Conservation (phyloP, 2,888 invertebrate species). For the Platycheirus albimanus region DNA sequence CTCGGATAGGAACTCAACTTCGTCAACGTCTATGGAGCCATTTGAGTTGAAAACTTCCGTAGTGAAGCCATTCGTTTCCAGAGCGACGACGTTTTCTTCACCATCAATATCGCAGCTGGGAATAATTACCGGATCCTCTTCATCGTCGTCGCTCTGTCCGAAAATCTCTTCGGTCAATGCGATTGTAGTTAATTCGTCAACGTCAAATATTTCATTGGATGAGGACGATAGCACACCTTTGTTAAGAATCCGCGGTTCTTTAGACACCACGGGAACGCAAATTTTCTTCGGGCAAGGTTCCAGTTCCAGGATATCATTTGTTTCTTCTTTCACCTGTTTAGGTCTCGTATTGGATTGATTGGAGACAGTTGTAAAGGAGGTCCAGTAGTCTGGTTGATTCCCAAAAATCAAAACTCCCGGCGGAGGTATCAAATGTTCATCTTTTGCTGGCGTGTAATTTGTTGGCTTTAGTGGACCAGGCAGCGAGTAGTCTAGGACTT, state of each 20-base stretch:
- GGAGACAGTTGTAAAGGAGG: background rate
- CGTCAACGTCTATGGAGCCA: background rate
- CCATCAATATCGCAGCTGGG: background rate
- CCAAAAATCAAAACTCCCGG: conserved; percentile 75
- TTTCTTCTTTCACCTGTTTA: background rate
- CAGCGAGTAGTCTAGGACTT: conserved; percentile 78
- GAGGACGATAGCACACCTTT: background rate
- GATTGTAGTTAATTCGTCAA: conserved; percentile 7
- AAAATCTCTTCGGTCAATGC: background rate
- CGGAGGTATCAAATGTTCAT: conserved; percentile 78
- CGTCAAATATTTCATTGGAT: background rate
- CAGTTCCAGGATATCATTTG: background rate
- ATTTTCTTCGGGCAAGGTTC: conserved; percentile 12
- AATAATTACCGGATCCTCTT: no score
- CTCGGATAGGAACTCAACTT: conserved; percentile 14
- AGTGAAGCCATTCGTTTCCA: background rate
- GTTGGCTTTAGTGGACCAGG: conserved; percentile 76
- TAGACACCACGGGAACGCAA: background rate
- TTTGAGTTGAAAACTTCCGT: background rate
- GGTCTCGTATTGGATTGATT: no score
- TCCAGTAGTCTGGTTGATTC: conserved; percentile 44
- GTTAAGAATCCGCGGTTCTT: conserved; percentile 32
- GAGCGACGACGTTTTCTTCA: no score
- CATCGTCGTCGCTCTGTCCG: background rate
- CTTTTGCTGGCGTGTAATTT: conserved; percentile 70